Evolutionary conservation across 2,888 invertebrate genomes (phyloP).

Genomic region (Eurytoma adleriae): DNA sequence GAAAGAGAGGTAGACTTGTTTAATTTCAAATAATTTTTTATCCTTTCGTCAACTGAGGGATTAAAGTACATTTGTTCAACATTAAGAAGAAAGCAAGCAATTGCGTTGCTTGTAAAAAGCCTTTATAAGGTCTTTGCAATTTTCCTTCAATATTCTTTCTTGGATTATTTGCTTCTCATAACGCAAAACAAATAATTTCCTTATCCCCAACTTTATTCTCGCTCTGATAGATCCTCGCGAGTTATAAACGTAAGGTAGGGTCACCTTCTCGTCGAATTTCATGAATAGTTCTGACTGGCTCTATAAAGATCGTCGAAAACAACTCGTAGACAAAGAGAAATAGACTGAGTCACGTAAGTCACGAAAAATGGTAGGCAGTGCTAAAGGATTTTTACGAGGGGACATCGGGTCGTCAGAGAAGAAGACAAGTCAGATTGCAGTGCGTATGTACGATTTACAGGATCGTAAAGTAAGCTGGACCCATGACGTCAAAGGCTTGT

Average conservation of each 20-base stretch:
- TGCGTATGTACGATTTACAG: constrained; percentile 42
- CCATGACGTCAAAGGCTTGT: not conserved
- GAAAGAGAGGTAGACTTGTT: too few species aligned
- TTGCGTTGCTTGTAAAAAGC: not conserved
- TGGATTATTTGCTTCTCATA: not conserved
- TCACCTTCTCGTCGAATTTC: not conserved
- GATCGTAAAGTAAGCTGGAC: constrained; percentile 46
- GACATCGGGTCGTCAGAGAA: not conserved
- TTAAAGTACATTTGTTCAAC: too few species aligned
- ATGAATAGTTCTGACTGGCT: not conserved
- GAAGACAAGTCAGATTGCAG: not conserved
- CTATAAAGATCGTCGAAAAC: not conserved
- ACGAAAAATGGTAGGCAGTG: not conserved
- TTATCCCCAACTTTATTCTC: not conserved
- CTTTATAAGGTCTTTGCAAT: not conserved
- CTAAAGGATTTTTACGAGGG: not conserved
- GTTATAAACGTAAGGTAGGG: too few species aligned
- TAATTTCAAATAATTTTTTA: too few species aligned
- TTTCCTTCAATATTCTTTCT: not conserved
- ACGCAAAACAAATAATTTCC: not conserved
- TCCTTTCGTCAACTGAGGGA: too few species aligned
- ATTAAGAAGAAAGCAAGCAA: too few species aligned
- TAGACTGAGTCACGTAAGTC: not conserved
- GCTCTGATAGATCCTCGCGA: not conserved
- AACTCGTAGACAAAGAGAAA: not conserved